Conservation (phyloP, 2,888 invertebrate genomes). For the Idaea dimidiata region DNA sequence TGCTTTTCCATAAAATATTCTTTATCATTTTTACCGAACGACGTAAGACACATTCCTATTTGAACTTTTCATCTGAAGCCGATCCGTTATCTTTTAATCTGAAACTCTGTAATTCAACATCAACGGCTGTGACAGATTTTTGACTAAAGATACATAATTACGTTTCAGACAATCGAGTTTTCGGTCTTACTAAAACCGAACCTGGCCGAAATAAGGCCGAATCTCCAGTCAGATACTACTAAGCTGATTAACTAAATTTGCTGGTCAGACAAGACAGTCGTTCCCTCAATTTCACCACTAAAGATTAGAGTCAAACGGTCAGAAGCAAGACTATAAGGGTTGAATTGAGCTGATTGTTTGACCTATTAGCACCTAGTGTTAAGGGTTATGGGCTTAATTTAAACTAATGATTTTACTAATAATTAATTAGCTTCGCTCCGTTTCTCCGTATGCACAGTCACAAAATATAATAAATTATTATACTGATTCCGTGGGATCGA, state of each 20-base stretch:
- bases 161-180: neutral
- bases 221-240: neutral
- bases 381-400: neutral
- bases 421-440: neutral
- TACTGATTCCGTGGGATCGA: too few species aligned
- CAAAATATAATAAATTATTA: too few species aligned
- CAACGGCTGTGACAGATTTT: too few species aligned
- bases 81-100: too few species aligned
- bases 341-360: conserved; percentile 10
- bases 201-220: neutral
- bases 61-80: too few species aligned
- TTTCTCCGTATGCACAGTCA: neutral
- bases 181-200: neutral
- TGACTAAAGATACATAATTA: neutral
- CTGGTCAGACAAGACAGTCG: conserved; percentile 33
- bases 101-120: too few species aligned
- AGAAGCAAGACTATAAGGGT: conserved; percentile 21
- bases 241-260: conserved; percentile 33
- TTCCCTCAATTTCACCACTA: conserved; percentile 28
- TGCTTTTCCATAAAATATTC: too few species aligned
- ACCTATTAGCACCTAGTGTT: neutral
- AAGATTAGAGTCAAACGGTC: conserved; percentile 25
- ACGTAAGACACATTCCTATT: too few species aligned
- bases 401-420: neutral
- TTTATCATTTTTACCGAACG: too few species aligned